phyloP scores from a whole-genome alignment of 2,113 vertebrate species.

The Panthera leo region DNA sequence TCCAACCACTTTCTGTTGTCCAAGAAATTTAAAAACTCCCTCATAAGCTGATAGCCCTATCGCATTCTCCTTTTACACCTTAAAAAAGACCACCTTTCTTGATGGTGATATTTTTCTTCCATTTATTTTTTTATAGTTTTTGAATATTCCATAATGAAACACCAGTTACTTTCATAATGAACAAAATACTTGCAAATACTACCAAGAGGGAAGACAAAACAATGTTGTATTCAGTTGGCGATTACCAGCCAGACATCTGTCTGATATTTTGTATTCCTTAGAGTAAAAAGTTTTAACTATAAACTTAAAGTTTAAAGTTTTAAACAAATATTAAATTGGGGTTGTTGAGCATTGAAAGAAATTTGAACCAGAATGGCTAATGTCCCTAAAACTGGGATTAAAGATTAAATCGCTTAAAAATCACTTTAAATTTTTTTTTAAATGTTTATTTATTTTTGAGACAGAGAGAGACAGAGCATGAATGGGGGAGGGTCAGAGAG shows the following conservation, averaged over 20 bases:
- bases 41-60: background rate
- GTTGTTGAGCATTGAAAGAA: background rate
- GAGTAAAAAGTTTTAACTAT: constrained; percentile 13
- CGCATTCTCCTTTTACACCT: background rate
- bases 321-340: constrained; percentile 19
- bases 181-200: background rate
- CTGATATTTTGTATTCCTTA: background rate
- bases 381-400: background rate
- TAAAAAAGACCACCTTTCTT: background rate
- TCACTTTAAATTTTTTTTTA: background rate
- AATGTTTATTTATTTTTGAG: too few relatives aligned
- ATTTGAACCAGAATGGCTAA: background rate
- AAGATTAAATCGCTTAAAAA: constrained; percentile 42
- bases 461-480: too few relatives aligned
- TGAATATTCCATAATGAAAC: background rate
- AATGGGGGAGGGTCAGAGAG: too few relatives aligned
- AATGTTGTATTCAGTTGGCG: background rate
- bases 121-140: constrained; percentile 5
- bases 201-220: background rate
- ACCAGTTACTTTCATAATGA: background rate
- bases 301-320: constrained; percentile 7
- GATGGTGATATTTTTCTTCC: background rate
- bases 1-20: background rate
- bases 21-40: background rate
- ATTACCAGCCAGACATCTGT: background rate